Conservation (phyloP, 1,140 invertebrate genomes). For the Drosophila nannoptera region DNA sequence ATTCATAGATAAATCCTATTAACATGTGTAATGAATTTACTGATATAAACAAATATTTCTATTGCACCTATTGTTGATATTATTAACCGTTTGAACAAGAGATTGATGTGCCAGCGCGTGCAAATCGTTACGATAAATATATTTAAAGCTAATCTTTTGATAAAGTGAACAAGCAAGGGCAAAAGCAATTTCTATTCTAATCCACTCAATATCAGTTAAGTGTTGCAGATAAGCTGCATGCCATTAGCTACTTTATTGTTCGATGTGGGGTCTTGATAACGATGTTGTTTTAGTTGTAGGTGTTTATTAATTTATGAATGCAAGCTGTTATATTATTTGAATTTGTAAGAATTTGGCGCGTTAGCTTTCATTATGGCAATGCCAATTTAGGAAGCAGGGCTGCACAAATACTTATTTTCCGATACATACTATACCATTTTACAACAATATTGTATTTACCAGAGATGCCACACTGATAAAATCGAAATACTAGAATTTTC, state of each 20-base stretch:
- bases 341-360: constrained; percentile 18
- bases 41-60: neutral
- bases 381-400: constrained; percentile 1
- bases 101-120: constrained; percentile 22
- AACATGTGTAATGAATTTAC: constrained; percentile 1
- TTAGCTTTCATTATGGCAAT: neutral
- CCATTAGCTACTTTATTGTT: constrained; percentile 32
- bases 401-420: neutral
- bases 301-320: constrained; percentile 59
- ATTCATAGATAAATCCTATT: constrained; percentile 39
- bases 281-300: constrained; percentile 36
- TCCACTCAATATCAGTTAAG: constrained; percentile 31
- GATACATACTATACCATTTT: neutral
- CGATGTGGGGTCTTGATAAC: constrained; percentile 50
- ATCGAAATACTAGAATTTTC: constrained; percentile 35
- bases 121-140: constrained; percentile 32
- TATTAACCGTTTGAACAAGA: constrained; percentile 6
- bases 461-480: constrained; percentile 23
- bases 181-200: constrained; percentile 53
- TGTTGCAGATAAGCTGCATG: constrained; percentile 32
- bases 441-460: neutral
- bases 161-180: constrained; percentile 30
- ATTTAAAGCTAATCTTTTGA: constrained; percentile 39
- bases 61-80: neutral
- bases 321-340: neutral